phyloP scores from a whole-genome alignment of 2,113 vertebrate species.

The Aspiorhynchus laticeps region DNA sequence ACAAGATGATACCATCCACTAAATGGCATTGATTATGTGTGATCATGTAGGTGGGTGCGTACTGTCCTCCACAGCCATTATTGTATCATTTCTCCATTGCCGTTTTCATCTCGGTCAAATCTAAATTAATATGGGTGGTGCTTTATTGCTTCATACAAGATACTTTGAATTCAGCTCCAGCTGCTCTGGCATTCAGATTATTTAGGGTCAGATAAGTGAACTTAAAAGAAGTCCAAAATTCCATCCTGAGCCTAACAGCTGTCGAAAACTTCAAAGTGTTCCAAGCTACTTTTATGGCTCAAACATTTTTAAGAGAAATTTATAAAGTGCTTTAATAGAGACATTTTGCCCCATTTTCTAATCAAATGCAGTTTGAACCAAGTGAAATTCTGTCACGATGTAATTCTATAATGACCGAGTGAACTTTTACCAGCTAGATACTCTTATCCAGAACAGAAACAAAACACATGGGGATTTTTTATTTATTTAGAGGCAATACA shows the following conservation, averaged over 20 bases:
- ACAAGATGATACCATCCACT: conserved; percentile 38
- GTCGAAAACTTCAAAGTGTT: not conserved
- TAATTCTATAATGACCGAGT: not conserved
- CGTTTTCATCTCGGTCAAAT: conserved; percentile 21
- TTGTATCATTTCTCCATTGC: not conserved
- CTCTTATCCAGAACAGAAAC: not conserved
- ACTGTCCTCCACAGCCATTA: not conserved
- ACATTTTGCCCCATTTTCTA: not conserved
- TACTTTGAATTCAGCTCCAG: not conserved
- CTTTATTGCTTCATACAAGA: not conserved
- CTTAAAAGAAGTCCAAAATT: not conserved
- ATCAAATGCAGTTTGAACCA: not conserved
- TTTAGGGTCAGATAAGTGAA: not conserved
- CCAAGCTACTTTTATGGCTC: not conserved
- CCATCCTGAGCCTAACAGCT: not conserved
- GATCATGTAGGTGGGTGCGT: conserved; percentile 11
- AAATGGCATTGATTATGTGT: conserved; percentile 33
- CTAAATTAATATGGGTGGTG: not conserved
- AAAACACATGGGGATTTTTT: conserved; percentile 6
- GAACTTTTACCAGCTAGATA: not conserved
- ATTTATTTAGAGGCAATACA: not conserved
- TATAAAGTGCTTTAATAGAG: not conserved
- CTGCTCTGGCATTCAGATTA: not conserved
- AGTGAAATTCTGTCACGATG: not conserved
- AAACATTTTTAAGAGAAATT: not conserved